Evolutionary conservation across 2,797 vertebrate genomes (phyloP), one percentile per base, ranked within the genome.

Genomic region (Bryconaethiops microstoma): DNA sequence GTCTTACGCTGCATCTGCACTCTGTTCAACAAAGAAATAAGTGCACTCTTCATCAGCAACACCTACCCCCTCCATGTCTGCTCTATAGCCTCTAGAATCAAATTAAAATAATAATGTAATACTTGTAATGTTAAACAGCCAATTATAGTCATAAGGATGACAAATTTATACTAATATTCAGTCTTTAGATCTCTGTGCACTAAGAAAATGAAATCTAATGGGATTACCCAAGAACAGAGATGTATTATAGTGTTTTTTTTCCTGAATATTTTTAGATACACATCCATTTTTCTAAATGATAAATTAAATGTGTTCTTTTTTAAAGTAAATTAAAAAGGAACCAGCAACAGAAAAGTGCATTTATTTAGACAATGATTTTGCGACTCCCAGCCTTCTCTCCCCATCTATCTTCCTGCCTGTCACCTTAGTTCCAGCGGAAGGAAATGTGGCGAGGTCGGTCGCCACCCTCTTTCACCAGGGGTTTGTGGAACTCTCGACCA

Each of bases 401-500:
- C 79, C 91, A 40, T 74, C 74, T 88, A 81, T 88, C 88, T 85
- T 89, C 87, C 88, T 88, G 90, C 83, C 86, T 84, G 84, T 86
- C 78, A 82, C 89, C 91, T 95, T 90, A 99, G 93, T 98, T 99
- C 98, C 98, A 99, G 94, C 97, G 98, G 94, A 99, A 99, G 95
- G 98, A 97, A 88, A 99, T 97, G 94, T 99, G 98, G 72, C 97
- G 96, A 0, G 98, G 98, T 52, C 97, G 96, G 92, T 99, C 98
- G 42, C 97, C 98, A 50, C 98, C 98, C 90, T 99, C 97, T 89
- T 99, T 99, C 80, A 99, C 98, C 94, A 99, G 96, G 78, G 98
- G 98, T 94, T 99, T 99, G 93, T 99, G 98, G 91, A 99, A 99
- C 94, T 99, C 97, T 60, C 98, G 95, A n/a, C 98, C 97, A 50